Evolutionary conservation across 1,140 invertebrate genomes (phyloP), one percentile per base, ranked within the genome.

Genomic region (Sitophilus oryzae): DNA sequence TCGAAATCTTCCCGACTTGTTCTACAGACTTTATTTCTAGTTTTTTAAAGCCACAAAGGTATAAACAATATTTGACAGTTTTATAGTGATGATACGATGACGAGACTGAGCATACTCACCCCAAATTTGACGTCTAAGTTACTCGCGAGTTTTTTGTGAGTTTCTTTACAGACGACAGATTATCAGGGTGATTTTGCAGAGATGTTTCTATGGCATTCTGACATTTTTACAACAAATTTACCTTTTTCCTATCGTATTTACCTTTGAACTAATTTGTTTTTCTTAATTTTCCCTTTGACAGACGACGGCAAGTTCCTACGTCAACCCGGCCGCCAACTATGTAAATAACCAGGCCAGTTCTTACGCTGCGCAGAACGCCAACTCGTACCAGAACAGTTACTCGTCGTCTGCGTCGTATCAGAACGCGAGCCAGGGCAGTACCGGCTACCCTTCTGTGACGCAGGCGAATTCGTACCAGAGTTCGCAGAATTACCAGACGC

Each of bases 301-400:
- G 25, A 30, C 25, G 25, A 30, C 25, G 5, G 25, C 25, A 30
- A 30, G 25, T 30, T 30, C 25, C 25, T 30, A 30, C 11, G 25
- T 30, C 25, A 30, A 30, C 25, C 25, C 25, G 25, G 25, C 25
- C 11, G 25, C 25, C 5, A 30, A 30, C 25, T 30, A 30, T 30
- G 25, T 30, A 30, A 30, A 30, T 30, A 30, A 30, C 11, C 25
- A 30, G 25, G 25, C 65, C 22, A 66, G 37, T 19, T 47, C 52
- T 0, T 54, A 54, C 37, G 44, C 35, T 48, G 38, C 60, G 8
- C 57, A 51, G 2, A 65, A 46, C 51, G 56, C 46, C 5, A 61
- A 57, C 42, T 45, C 59, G 9, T 70, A 70, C 52, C 68, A 63
- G 21, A 69, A 66, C 44, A 61, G 38, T 18, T 69, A 69, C 55